Evolutionary conservation across 2,113 vertebrate species (phyloP).

Genomic region (Chamaea fasciata): DNA sequence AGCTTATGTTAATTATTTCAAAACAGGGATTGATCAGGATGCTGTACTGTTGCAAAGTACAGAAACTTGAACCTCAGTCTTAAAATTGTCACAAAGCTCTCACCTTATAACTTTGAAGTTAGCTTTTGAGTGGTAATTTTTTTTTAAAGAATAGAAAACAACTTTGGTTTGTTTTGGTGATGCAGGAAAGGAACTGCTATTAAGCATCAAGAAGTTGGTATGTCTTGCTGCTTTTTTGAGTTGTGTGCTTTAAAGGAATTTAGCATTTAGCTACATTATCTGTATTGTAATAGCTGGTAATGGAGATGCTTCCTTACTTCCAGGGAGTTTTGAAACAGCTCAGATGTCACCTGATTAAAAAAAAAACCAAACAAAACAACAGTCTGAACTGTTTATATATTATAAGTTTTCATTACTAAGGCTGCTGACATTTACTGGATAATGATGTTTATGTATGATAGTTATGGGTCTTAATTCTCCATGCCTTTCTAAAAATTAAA

Average conservation of each 20-base stretch:
- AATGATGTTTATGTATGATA: neutral
- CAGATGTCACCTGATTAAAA: neutral
- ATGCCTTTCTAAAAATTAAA: neutral
- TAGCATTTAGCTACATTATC: neutral
- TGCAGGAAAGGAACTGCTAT: neutral
- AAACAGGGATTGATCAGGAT: neutral
- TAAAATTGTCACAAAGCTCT: neutral
- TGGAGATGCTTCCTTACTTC: neutral
- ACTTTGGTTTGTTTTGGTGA: neutral
- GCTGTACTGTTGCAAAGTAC: neutral
- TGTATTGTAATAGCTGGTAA: neutral
- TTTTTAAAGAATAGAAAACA: neutral
- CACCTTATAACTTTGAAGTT: rapidly evolving
- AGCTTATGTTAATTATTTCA: neutral
- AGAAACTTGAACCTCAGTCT: neutral
- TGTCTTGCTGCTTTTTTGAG: neutral
- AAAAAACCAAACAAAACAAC: no score
- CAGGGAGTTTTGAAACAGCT: neutral
- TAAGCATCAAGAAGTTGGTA: neutral
- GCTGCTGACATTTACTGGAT: neutral
- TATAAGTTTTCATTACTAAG: neutral
- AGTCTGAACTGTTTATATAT: neutral
- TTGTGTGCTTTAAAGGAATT: neutral
- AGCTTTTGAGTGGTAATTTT: neutral
- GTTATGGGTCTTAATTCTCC: neutral